These are phyloP conservation scores for Thalassoma bifasciatum DNA, from an alignment of 2,113 vertebrate genomes.

Conservation along the genomic window DNA sequence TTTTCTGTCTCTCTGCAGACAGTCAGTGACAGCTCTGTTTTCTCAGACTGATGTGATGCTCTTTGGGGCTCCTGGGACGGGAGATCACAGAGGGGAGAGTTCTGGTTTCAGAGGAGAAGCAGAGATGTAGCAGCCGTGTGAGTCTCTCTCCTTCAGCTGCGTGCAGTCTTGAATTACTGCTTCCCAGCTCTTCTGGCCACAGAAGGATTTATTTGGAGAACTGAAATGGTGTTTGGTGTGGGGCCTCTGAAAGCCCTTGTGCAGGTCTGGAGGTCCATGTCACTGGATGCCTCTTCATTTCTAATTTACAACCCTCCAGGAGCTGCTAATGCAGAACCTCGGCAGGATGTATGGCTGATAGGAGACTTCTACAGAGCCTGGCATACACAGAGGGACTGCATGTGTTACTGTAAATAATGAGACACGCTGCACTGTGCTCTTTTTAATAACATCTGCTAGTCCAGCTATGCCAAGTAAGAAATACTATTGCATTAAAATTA, in stretches of 20 bases:
- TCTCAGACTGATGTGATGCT: slow-evolving; percentile 58
- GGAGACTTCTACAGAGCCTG: slow-evolving; percentile 34
- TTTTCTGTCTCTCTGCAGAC: slow-evolving; percentile 11
- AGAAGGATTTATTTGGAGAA: slow-evolving; percentile 65
- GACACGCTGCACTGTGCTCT: slow-evolving; percentile 17
- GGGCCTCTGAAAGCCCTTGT: slow-evolving; percentile 43
- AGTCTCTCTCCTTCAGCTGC: slow-evolving; percentile 31
- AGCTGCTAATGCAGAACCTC: slow-evolving; percentile 56
- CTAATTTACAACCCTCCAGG: slow-evolving; percentile 67
- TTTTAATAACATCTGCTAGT: slow-evolving; percentile 36
- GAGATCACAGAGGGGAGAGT: slow-evolving; percentile 50
- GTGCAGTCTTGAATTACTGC: slow-evolving; percentile 45
- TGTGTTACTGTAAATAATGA: slow-evolving; percentile 59
- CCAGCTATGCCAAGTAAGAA: slow-evolving; percentile 17
- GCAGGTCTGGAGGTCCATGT: slow-evolving; percentile 39
- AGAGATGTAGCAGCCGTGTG: slow-evolving; percentile 61
- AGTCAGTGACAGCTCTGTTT: slow-evolving; percentile 66
- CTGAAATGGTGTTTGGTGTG: slow-evolving; percentile 56
- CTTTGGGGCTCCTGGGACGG: slow-evolving; percentile 61
- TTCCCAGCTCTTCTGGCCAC: slow-evolving; percentile 28
- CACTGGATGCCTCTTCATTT: slow-evolving; percentile 61
- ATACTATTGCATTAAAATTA: slow-evolving; percentile 33
- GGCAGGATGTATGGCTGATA: slow-evolving; percentile 54
- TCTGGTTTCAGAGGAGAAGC: slow-evolving; percentile 58
- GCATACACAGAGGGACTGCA: slow-evolving; percentile 17